Evolutionary conservation across 2,888 invertebrate species (phyloP), one percentile per base, ranked within the genome.

Genomic region (Pyrocoelia pectoralis): DNA sequence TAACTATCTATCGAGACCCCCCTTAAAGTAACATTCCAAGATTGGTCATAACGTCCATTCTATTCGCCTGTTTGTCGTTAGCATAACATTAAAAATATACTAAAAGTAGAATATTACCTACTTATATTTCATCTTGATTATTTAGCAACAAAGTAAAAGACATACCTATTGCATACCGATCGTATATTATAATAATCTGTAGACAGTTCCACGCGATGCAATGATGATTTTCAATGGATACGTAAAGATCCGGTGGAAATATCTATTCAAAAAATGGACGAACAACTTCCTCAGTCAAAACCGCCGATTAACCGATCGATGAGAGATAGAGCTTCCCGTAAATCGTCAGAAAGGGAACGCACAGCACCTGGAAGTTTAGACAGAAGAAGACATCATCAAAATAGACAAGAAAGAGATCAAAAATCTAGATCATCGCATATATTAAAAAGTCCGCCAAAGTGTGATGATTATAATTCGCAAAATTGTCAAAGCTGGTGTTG

Each of bases 151-250:
- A 3, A 15, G 2, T 12, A 4, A 15, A 12, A 15, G 10, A 15
- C 10, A 15, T 38, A 12, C n/a, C 3, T n/a, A n/a, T n/a, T n/a
- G n/a, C n/a, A n/a, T n/a, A n/a, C n/a, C n/a, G n/a, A n/a, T 13
- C 6, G 41, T 41, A 19, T 18, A 12, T 18, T 15, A 33, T 19
- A 10, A 33, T 2, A 17, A 10, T 29, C 5, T 10, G 14, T 24
- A 65, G 65, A 65, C 77, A 84, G 86, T 75, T 86, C 88, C 48
- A 87, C 87, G 9, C 82, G 87, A 64, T 87, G 89, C 75, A 87
- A 88, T 77, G 86, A 86, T 77, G 88, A 88, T 78, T 89, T 89
- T 79, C 88, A 86, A 80, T 89, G 89, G 89, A 84, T 89, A 79
- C 84, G 77, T 74, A 81, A 81, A 66, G 78, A 78, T 29, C 70